Evolutionary conservation across 1,140 invertebrate genomes (phyloP), one percentile per base, ranked within the genome.

Genomic region (Hylyphantes graminicola): DNA sequence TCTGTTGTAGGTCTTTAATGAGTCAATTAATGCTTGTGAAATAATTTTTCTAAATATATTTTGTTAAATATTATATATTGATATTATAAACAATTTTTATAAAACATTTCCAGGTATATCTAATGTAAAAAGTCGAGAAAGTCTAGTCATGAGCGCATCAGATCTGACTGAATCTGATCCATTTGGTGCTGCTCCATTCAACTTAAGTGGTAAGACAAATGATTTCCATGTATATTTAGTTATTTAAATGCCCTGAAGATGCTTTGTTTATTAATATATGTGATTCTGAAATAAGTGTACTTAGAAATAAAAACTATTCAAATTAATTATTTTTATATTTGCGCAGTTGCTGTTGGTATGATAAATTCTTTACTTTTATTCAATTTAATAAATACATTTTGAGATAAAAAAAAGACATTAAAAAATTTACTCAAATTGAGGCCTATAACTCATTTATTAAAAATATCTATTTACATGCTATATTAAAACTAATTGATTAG

Each of bases 121-220:
- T 80, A 94, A 94, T 87, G 93, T 94, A 2, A 94, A 94, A 88
- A 94, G 93, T 87, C 91, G 93, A 64, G 94, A 94, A 90, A 94
- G 93, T 89, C 90, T 94, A 82, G 93, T 94, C 21, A 93, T 94
- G 93, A 92, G 92, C n/a, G 91, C 92, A n/a, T 90, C 92, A 48
- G 93, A 93, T 87, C 89, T 91, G 73, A 90, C 90, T 3, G 93
- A 94, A 87, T 53, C 85, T 72, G 94, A 96, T 91, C 94, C 94
- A 64, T 96, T 96, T 88, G 92, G 94, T 88, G 93, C 93, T 86
- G 94, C 94, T 81, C 95, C 95, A 57, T 95, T 96, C 88, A 94
- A 92, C 90, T 65, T 78, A 53, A 54, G 68, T 81, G 79, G 85
- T 86, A 73, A 72, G 48, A 11, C 21, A 55, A 35, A 12, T 57